Percentiles rank a stretch among this genome's conserved stretches.
Evolutionary conservation across 2,797 vertebrate species (phyloP).

Genomic region (Alauda arvensis): DNA sequence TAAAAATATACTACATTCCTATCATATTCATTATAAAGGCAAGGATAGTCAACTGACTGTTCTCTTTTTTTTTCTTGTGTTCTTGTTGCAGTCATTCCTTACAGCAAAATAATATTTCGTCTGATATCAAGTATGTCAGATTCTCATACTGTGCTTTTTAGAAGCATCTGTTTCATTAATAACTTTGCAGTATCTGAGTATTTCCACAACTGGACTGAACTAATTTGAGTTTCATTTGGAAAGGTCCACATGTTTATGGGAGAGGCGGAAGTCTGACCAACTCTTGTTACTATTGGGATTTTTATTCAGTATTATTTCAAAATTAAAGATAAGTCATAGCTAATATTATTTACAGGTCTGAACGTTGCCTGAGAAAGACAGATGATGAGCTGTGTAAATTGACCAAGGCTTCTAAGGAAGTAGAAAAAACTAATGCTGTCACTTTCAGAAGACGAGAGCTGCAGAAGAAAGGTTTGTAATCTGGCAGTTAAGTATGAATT

Average conservation of each 20-base stretch:
- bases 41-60: not conserved
- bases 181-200: not conserved
- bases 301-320: not conserved
- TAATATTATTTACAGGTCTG: slow-evolving; percentile 57
- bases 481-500: not conserved
- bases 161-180: not conserved
- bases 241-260: not conserved
- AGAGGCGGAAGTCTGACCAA: not conserved
- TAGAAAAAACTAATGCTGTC: slow-evolving; percentile 25
- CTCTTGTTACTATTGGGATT: not conserved
- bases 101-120: not conserved
- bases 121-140: not conserved
- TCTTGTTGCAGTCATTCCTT: not conserved
- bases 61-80: not conserved
- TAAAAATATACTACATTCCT: not conserved
- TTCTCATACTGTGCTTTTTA: not conserved
- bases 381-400: slow-evolving; percentile 28
- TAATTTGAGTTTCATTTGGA: not conserved
- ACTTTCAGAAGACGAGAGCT: slow-evolving; percentile 29
- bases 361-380: not conserved
- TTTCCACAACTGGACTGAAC: not conserved
- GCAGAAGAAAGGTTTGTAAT: slow-evolving; percentile 70
- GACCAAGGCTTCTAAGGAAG: slow-evolving; percentile 12
- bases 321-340: slow-evolving; percentile 12
- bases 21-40: not conserved